Conservation (phyloP, 2,797 vertebrate genomes). For the Sternotherus odoratus region DNA sequence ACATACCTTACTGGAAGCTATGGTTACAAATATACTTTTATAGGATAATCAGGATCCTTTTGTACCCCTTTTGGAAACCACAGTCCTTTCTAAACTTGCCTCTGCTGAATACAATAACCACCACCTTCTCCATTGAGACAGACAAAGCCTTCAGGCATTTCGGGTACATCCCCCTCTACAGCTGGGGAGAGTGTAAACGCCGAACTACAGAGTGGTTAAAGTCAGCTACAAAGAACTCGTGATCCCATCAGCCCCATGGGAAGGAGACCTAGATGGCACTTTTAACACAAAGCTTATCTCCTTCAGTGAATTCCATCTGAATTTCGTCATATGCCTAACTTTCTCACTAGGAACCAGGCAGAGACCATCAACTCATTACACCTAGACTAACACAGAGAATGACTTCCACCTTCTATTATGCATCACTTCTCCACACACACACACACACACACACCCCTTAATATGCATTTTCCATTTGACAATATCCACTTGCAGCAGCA, state of each 20-base stretch:
- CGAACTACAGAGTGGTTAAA: slow-evolving; percentile 51
- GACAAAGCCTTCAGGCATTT: slow-evolving; percentile 69
- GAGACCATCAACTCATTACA: background rate
- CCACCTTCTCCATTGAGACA: slow-evolving; percentile 39
- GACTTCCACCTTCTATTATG: background rate
- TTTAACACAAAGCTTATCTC: background rate
- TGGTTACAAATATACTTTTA: slow-evolving; percentile 34
- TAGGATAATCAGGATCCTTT: slow-evolving; percentile 5
- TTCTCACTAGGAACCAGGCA: background rate
- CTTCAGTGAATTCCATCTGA: background rate
- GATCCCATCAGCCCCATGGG: rapidly evolving
- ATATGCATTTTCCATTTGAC: background rate
- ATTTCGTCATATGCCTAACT: background rate
- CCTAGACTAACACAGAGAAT: background rate
- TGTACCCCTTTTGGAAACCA: slow-evolving; percentile 50
- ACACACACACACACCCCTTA: too few species aligned
- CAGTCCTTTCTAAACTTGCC: slow-evolving; percentile 37
- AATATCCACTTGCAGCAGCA: background rate
- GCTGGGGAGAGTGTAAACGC: slow-evolving; percentile 53
- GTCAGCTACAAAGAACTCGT: background rate
- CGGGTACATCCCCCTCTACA: slow-evolving; percentile 54
- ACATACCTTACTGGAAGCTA: slow-evolving; percentile 62
- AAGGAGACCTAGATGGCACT: background rate
- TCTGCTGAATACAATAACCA: slow-evolving; percentile 20
- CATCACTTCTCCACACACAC: background rate